Conservation (phyloP, 2,113 vertebrate species). For the Cricetomys ansorgei region DNA sequence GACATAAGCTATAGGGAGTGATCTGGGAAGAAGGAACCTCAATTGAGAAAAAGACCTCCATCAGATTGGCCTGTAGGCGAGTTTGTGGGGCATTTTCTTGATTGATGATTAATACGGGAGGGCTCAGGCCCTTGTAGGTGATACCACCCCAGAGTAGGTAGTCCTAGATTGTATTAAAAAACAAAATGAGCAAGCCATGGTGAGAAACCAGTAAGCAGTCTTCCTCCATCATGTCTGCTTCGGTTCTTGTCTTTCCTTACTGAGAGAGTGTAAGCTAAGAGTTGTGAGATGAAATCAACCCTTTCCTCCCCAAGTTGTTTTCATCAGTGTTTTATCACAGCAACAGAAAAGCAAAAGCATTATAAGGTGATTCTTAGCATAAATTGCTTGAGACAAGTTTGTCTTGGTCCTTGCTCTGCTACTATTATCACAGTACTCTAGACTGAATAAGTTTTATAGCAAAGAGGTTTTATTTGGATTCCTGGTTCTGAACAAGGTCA, state of each 20-base stretch:
- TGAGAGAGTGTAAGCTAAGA: not conserved
- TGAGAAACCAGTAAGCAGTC: not conserved
- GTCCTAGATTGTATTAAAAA: not conserved
- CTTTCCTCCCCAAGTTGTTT: not conserved
- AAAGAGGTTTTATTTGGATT: not conserved
- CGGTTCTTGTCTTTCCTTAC: not conserved
- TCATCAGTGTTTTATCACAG: not conserved
- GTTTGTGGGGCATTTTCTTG: not conserved
- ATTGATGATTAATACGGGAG: not conserved
- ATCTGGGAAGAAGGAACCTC: not conserved
- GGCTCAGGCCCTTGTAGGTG: not conserved
- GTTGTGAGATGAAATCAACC: too few relatives aligned
- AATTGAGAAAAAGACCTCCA: not conserved
- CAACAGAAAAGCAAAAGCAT: not conserved
- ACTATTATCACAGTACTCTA: not conserved
- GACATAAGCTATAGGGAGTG: not conserved
- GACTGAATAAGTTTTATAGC: not conserved
- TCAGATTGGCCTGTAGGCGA: not conserved
- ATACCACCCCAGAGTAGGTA: not conserved
- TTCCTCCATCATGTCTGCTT: not conserved
- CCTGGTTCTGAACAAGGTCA: not conserved
- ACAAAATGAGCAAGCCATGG: not conserved
- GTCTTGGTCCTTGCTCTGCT: not conserved
- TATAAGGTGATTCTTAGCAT: not conserved
- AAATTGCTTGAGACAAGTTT: not conserved